These are phyloP conservation scores for Piezodorus guildinii DNA, from an alignment of 1,140 invertebrate species.

Conservation along the genomic window DNA sequence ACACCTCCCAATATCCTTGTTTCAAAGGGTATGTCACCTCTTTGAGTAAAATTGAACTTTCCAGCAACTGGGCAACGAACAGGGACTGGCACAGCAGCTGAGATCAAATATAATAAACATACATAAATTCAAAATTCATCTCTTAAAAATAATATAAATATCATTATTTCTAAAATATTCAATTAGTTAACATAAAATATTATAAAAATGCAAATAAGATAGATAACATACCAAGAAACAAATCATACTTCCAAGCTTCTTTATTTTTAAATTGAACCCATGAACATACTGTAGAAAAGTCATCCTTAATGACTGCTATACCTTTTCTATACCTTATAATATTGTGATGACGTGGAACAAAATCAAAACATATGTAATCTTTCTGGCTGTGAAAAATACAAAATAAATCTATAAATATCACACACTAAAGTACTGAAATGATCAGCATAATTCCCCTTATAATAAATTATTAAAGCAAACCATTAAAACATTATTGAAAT, in stretches of 20 bases:
- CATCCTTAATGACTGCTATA: slow-evolving; percentile 74
- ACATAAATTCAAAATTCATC: no score
- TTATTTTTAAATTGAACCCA: slow-evolving; percentile 84
- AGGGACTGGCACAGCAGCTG: slow-evolving; percentile 81
- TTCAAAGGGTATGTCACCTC: slow-evolving; percentile 74
- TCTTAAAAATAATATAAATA: no score
- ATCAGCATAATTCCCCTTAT: background rate
- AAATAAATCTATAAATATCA: background rate
- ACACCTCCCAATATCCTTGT: slow-evolving; percentile 90
- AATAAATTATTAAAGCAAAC: background rate
- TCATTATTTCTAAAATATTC: no score
- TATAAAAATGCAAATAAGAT: background rate
- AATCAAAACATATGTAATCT: slow-evolving; percentile 94
- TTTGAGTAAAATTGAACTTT: slow-evolving; percentile 87
- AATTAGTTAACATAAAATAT: no score
- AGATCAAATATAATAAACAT: slow-evolving; percentile 27
- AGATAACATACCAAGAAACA: slow-evolving; percentile 52
- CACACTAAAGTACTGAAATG: background rate
- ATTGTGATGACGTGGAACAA: slow-evolving; percentile 90
- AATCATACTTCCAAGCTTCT: slow-evolving; percentile 76
- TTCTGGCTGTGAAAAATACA: slow-evolving; percentile 63
- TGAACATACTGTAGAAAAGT: slow-evolving; percentile 84
- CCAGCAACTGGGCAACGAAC: slow-evolving; percentile 91
- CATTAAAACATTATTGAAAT: no score
- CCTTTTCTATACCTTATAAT: slow-evolving; percentile 87